Evolutionary conservation across 2,888 invertebrate species (phyloP).

Genomic region (Tenthredo mesomela): DNA sequence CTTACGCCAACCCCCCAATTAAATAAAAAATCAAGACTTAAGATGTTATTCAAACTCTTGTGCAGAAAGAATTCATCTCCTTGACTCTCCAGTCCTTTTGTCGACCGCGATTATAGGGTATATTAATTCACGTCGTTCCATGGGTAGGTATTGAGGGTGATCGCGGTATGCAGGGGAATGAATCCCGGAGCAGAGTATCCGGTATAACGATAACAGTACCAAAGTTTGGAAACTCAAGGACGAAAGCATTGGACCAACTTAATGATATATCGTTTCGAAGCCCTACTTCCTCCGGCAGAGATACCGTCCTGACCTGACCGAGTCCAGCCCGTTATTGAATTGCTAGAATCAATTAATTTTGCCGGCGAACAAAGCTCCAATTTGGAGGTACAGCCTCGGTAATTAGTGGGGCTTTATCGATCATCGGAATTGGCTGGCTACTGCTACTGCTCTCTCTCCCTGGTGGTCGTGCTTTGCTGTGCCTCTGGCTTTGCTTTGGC

Average conservation of each 20-base stretch:
- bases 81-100: background rate
- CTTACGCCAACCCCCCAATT: background rate
- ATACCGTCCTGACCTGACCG: conserved; percentile 38
- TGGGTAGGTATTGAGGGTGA: background rate
- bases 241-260: conserved; percentile 43
- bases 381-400: conserved; percentile 65
- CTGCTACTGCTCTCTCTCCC: conserved; percentile 17
- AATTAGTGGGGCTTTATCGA: conserved; percentile 73
- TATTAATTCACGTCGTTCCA: conserved; percentile 4
- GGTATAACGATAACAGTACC: conserved; percentile 18
- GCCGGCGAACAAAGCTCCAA: conserved; percentile 69
- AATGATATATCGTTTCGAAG: conserved; percentile 43
- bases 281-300: background rate
- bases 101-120: background rate
- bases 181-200: background rate
- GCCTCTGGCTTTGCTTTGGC: conserved; percentile 24
- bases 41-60: background rate
- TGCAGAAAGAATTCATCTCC: background rate
- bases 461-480: background rate
- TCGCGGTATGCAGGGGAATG: background rate
- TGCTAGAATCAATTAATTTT: conserved; percentile 72
- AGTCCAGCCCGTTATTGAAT: conserved; percentile 65
- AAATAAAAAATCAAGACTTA: background rate
- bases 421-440: conserved; percentile 68
- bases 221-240: conserved; percentile 35